A percentile compares a stretch with the other conserved stretches of the same genome.
Conservation (phyloP, 2,888 invertebrate genomes). For the Nymphalis urticae region DNA sequence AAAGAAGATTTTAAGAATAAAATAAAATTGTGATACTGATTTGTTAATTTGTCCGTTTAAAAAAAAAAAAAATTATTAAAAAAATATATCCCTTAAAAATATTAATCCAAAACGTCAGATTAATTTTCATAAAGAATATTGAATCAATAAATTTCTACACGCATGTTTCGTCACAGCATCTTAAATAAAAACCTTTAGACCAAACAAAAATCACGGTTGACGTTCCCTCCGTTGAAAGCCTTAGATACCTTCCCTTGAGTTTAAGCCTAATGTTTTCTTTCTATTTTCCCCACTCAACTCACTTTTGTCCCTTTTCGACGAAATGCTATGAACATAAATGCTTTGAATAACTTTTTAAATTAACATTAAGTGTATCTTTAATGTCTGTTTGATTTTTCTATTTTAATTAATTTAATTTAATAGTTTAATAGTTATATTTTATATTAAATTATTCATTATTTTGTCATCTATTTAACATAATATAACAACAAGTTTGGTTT, state of each 20-base stretch:
- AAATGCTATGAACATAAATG: neutral
- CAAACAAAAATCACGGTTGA: slow-evolving; percentile 63
- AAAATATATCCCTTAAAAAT: too few relatives aligned
- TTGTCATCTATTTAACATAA: too few relatives aligned
- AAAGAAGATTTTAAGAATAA: too few relatives aligned
- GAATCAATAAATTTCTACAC: slow-evolving; percentile 19
- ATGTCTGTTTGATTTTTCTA: neutral
- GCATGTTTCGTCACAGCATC: slow-evolving; percentile 25
- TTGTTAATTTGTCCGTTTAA: too few relatives aligned
- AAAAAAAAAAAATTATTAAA: too few relatives aligned
- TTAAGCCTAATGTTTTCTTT: slow-evolving; percentile 69
- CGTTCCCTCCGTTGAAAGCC: slow-evolving; percentile 60
- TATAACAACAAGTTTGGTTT: too few relatives aligned
- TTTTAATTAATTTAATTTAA: neutral
- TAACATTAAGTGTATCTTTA: neutral
- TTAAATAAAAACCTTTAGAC: slow-evolving; percentile 42
- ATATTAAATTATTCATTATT: too few relatives aligned
- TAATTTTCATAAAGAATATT: neutral
- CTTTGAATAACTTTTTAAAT: too few relatives aligned
- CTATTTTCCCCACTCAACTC: slow-evolving; percentile 48
- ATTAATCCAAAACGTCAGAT: too few relatives aligned
- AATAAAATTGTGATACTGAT: too few relatives aligned
- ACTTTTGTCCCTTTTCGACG: slow-evolving; percentile 11
- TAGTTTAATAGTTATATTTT: too few relatives aligned
- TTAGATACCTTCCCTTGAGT: slow-evolving; percentile 63